Percentiles rank a stretch among this genome's conserved stretches.
Evolutionary conservation across 2,797 vertebrate species (phyloP).

Genomic region (Cheracebus regulus): DNA sequence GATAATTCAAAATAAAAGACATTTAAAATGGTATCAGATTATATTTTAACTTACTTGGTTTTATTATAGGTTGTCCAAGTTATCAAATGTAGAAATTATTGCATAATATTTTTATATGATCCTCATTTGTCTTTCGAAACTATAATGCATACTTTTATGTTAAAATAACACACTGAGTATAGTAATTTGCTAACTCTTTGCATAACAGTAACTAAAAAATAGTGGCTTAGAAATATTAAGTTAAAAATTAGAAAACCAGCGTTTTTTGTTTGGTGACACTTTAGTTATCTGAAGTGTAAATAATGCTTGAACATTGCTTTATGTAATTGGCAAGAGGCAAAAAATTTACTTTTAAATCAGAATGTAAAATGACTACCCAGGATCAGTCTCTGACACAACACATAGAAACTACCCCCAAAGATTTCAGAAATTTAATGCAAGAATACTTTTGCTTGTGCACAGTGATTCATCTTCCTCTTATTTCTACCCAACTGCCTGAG

Average conservation of each 20-base stretch:
- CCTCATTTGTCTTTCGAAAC: not conserved
- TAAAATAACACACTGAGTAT: not conserved
- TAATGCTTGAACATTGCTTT: not conserved
- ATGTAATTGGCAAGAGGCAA: not conserved
- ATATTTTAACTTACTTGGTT: not conserved
- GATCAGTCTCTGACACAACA: not conserved
- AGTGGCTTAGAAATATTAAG: not conserved
- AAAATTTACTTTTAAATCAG: constrained; percentile 3
- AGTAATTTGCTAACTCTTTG: not conserved
- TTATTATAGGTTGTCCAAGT: not conserved
- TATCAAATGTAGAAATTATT: not conserved
- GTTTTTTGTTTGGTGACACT: not conserved
- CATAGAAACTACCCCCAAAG: not conserved
- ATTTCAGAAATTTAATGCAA: not conserved
- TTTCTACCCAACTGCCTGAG: not conserved
- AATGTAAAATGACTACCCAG: not conserved
- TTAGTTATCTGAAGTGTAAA: not conserved
- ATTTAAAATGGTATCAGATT: not conserved
- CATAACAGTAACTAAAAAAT: not conserved
- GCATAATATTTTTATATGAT: not conserved
- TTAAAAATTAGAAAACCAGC: not conserved
- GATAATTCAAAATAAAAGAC: not conserved
- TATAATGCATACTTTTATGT: not conserved
- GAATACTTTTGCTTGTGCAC: not conserved
- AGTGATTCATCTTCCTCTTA: not conserved